Evolutionary conservation across 2,113 vertebrate species (phyloP).

Genomic region (Thunnus maccoyii): DNA sequence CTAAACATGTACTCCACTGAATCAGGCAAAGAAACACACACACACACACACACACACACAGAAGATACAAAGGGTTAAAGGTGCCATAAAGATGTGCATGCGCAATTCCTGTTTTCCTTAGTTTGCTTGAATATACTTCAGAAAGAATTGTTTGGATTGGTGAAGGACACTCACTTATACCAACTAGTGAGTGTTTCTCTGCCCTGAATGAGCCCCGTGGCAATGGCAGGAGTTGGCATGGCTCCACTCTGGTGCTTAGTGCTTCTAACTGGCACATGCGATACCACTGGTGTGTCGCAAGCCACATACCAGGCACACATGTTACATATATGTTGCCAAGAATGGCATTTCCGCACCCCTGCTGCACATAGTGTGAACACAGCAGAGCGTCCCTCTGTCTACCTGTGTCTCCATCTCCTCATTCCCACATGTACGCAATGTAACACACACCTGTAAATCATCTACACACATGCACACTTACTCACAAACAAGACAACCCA

Average conservation of each 20-base stretch:
- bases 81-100: neutral
- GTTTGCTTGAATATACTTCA: conserved; percentile 22
- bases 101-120: neutral
- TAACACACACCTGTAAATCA: conserved; percentile 50
- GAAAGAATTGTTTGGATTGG: conserved; percentile 27
- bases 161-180: conserved; percentile 61
- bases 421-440: conserved; percentile 38
- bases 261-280: conserved; percentile 74
- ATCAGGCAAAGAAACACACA: neutral
- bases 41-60: conserved; percentile 10
- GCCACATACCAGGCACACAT: conserved; percentile 82
- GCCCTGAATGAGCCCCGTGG: conserved; percentile 59
- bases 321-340: conserved; percentile 84
- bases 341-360: conserved; percentile 83
- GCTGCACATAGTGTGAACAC: conserved; percentile 72
- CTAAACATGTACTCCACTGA: conserved; percentile 20
- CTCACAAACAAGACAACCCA: conserved; percentile 10
- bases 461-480: neutral
- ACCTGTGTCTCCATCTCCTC: conserved; percentile 52
- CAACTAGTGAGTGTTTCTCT: conserved; percentile 44
- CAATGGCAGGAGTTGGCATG: conserved; percentile 75
- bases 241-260: conserved; percentile 73
- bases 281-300: conserved; percentile 57
- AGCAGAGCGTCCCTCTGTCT: conserved; percentile 79
- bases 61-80: neutral